Conservation (phyloP, 2,888 invertebrate genomes). For the Argyresthia goedartella region DNA sequence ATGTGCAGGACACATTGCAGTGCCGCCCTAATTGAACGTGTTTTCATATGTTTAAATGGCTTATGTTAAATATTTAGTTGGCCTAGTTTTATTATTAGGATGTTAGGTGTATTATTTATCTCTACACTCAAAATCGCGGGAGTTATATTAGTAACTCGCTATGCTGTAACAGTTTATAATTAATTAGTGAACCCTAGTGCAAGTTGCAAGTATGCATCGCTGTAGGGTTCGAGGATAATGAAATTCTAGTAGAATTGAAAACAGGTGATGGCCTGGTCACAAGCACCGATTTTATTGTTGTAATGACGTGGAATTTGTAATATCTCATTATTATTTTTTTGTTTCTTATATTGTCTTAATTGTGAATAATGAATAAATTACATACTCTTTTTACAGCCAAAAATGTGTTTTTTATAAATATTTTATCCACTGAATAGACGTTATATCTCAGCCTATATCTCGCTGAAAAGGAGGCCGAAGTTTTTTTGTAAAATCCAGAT, state of each 20-base stretch:
- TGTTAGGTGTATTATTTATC: constrained; percentile 66
- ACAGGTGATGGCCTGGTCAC: constrained; percentile 37
- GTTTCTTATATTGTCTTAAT: constrained; percentile 54
- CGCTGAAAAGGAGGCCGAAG: too few relatives aligned
- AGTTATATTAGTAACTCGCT: constrained; percentile 6
- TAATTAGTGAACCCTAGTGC: background rate
- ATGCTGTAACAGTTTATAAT: background rate
- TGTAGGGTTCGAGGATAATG: constrained; percentile 30
- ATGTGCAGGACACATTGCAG: constrained; percentile 28
- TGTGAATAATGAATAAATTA: constrained; percentile 68
- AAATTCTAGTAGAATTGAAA: constrained; percentile 25
- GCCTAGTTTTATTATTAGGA: constrained; percentile 57
- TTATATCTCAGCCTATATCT: too few relatives aligned
- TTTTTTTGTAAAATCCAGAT: too few relatives aligned
- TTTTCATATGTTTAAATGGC: constrained; percentile 53
- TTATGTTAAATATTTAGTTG: constrained; percentile 65
- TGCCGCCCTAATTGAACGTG: constrained; percentile 47
- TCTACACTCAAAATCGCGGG: constrained; percentile 57
- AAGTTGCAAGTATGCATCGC: constrained; percentile 37
- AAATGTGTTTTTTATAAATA: too few relatives aligned
- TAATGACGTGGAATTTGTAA: constrained; percentile 36
- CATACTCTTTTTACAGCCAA: constrained; percentile 51
- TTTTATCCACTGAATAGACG: too few relatives aligned
- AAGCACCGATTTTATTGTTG: constrained; percentile 28
- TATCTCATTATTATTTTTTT: constrained; percentile 38